Evolutionary conservation across 2,113 vertebrate species (phyloP).

Genomic region (Vidua chalybeata): DNA sequence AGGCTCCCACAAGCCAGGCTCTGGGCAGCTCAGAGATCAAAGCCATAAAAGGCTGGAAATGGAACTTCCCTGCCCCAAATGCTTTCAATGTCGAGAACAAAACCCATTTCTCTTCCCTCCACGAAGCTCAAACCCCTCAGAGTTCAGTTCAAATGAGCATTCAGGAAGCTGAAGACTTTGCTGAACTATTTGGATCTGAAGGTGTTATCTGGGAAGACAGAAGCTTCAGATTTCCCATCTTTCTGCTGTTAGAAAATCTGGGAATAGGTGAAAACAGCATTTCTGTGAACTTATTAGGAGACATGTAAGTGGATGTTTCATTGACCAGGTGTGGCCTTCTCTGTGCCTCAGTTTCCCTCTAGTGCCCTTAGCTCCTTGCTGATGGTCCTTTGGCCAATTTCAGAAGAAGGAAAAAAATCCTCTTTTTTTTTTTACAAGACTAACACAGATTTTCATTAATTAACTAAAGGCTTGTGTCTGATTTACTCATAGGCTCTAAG

Average conservation of each 20-base stretch:
- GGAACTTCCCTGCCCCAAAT: background rate
- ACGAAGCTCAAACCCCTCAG: fast-evolving
- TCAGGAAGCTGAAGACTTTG: background rate
- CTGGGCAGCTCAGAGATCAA: background rate
- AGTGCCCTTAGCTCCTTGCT: background rate
- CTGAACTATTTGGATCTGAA: background rate
- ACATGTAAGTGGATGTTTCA: fast-evolving
- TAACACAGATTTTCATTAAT: background rate
- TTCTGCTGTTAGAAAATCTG: background rate
- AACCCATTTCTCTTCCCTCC: background rate
- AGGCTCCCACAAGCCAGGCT: background rate
- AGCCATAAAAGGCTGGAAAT: background rate
- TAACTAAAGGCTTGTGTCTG: background rate
- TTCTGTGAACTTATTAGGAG: background rate
- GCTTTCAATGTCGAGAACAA: fast-evolving
- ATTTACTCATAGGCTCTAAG: background rate
- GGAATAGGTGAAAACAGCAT: background rate
- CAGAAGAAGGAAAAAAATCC: background rate
- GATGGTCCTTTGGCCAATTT: background rate
- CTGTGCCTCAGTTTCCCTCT: background rate
- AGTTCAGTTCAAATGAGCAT: background rate
- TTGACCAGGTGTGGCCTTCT: background rate
- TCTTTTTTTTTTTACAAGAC: background rate
- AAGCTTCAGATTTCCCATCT: background rate
- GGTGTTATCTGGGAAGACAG: background rate